These are phyloP conservation scores for Numenius phaeopus DNA, from an alignment of 2,797 vertebrate species.

Conservation along the genomic window DNA sequence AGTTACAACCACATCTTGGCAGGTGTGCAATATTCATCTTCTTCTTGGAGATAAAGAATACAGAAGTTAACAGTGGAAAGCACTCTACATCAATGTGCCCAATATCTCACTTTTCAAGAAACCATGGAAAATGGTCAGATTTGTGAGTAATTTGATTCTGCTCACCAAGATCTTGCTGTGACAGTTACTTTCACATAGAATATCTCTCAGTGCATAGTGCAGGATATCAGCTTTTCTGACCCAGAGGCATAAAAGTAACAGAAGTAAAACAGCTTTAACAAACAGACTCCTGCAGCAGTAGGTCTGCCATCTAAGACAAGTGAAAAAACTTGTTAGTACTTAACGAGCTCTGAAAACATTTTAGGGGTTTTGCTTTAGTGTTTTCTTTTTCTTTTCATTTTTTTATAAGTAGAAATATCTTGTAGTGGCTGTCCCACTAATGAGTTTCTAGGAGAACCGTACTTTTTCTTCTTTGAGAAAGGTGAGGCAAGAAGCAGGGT, in stretches of 20 bases:
- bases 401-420: not conserved
- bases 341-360: constrained; percentile 3
- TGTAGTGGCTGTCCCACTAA: not conserved
- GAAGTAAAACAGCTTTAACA: constrained; percentile 18
- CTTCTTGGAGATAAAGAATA: not conserved
- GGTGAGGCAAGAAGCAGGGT: not conserved
- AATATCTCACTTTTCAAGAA: not conserved
- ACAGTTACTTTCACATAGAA: not conserved
- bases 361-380: not conserved
- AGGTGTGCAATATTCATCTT: not conserved
- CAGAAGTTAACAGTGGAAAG: not conserved
- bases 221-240: not conserved
- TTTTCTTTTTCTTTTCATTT: not conserved
- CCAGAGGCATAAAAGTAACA: not conserved
- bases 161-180: not conserved
- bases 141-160: not conserved
- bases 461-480: not conserved
- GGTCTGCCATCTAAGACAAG: not conserved
- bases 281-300: not conserved
- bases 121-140: not conserved
- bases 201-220: not conserved
- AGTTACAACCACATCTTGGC: not conserved
- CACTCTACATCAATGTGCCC: not conserved
- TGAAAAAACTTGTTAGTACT: not conserved
- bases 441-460: not conserved